Evolutionary conservation across 1,140 invertebrate genomes (phyloP), one percentile per base, ranked within the genome.

Genomic region (Papilio dardanus): DNA sequence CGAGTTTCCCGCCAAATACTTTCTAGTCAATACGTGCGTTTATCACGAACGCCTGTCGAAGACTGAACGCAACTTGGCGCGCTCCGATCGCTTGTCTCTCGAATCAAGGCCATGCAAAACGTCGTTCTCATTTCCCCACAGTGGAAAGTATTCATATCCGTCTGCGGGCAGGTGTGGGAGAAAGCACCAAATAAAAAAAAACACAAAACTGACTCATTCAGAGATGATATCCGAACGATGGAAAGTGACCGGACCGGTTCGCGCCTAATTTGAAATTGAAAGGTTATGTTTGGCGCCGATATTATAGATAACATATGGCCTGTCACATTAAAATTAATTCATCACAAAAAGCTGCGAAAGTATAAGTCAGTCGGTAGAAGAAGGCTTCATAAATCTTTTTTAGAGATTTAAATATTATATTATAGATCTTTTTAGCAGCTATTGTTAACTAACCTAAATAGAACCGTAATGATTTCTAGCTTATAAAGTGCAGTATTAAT

Each of bases 91-190:
- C 76, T 80, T 75, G 79, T 76, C 74, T 74, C 77, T 80, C 71
- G 80, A 88, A 93, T 91, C 90, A 91, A 89, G 91, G 91, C 85
- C 89, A 93, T 88, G 91, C 90, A 89, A 92, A 92, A 86, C 88
- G 82, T 82, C 88, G 90, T 85, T 89, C 91, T 87, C 90, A 93
- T 93, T 93, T 90, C 90, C 89, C 84, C 80, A 84, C 84, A 89
- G 87, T 93, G 88, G 91, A 93, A 93, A 93, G 91, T 93, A 88
- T 86, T 84, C 84, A 86, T 83, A 93, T 93, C 91, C 91, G 91
- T 89, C 87, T 88, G 88, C 85, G 83, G 86, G 83, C 89, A 92
- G 90, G 89, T 91, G 90, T 88, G 89, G 89, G 91, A 89, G 90
- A 92, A 93, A 93, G 90, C 88, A 91, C 84, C 89, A 82, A 87